Base-by-base conservation (phyloP, 1,140 invertebrate genomes). In the Sitodiplosis mosellana region DNA sequence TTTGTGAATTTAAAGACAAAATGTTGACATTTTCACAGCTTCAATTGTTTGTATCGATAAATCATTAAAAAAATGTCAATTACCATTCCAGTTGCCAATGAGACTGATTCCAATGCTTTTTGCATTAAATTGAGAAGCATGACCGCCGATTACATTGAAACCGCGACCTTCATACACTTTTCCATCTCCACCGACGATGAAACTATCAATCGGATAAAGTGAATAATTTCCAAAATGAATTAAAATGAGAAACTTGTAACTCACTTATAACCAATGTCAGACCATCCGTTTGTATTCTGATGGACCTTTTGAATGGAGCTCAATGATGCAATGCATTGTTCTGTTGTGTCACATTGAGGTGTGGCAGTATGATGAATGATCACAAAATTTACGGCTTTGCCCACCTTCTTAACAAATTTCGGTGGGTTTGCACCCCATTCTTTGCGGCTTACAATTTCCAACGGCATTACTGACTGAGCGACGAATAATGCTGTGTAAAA, bases 171-270 rank as follows among this genome's bases (percentile, higher is more conserved):
- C 74, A 54, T 86, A 88, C 8, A 76, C 76, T 11, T 70, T 67
- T 2, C 82, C 83, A 48, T 88, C 82, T 14, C 80, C 80, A 2
- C 85, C 86, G 8, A 87, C 70, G 14, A 78, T 72, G 60, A 89
- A 90, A 60, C 77, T 86, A n/a, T n/a, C n/a, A n/a, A n/a, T n/a
- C n/a, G n/a, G n/a, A n/a, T n/a, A n/a, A 49, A 43, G 18, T 43
- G 12, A 63, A 70, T 38, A 50, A n/a, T 43, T 43, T 43, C 20
- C 27, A 18, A 12, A 11, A 3, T 3, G 3, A 5, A 27, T 27
- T 27, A 27, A 27, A 27, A 27, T 27, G 27, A 27, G 3, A n/a
- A 40, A 40, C n/a, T n/a, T n/a, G n/a, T n/a, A n/a, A n/a, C 17
- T 59, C 47, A 69, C 68, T 60, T 57, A 71, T 86, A 74, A 68